Percentiles rank a stretch among this genome's conserved stretches.
phyloP scores from a whole-genome alignment of 2,888 invertebrate species.

The Macroteleia sp. region DNA sequence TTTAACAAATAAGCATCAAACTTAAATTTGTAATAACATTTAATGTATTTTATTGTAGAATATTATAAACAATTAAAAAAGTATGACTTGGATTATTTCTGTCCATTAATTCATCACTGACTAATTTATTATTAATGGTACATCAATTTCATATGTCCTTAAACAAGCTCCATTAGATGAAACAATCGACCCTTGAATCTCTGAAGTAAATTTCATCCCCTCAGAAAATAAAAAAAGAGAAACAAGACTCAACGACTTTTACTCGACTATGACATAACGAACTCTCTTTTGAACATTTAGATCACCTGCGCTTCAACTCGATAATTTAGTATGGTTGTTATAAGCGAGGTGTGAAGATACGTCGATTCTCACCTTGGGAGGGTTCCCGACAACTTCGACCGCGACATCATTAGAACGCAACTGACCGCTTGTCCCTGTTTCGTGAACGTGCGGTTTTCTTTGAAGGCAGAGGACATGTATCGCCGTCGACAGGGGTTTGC shows the following conservation, averaged over 20 bases:
- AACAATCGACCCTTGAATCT: no score
- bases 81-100: no score
- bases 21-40: no score
- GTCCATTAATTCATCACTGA: no score
- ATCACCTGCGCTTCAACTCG: conserved; percentile 30
- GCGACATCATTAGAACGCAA: conserved; percentile 81
- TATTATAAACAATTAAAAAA: no score
- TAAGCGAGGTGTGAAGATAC: conserved; percentile 70
- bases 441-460: conserved; percentile 81
- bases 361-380: conserved; percentile 69
- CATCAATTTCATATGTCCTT: no score
- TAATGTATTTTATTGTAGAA: no score
- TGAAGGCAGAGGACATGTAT: conserved; percentile 71
- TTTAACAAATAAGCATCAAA: no score
- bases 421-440: conserved; percentile 72
- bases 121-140: no score
- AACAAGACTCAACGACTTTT: conserved; percentile 1
- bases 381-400: conserved; percentile 71
- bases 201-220: no score
- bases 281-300: conserved; percentile 24
- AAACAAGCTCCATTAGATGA: no score
- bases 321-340: conserved; percentile 68
- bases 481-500: conserved; percentile 56
- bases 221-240: no score
- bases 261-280: not conserved